These are phyloP conservation scores for Steatornis caripensis DNA, from an alignment of 2,113 vertebrate species.

Conservation along the genomic window DNA sequence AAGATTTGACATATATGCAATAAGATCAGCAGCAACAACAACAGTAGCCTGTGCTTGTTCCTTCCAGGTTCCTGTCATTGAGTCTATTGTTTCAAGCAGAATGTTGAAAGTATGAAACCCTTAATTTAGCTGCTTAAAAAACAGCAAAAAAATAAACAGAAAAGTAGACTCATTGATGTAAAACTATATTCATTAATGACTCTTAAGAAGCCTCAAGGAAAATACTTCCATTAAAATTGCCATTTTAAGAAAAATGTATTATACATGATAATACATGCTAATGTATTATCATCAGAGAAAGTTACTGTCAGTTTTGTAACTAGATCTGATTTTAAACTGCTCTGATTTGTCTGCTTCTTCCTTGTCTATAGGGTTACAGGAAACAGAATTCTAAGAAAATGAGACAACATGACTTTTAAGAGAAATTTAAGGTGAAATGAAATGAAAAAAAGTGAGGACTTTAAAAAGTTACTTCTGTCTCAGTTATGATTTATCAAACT, in stretches of 20 bases:
- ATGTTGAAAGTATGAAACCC: not conserved
- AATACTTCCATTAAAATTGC: not conserved
- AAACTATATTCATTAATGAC: not conserved
- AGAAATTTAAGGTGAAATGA: not conserved
- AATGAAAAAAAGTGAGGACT: not conserved
- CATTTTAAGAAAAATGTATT: not conserved
- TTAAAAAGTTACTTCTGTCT: not conserved
- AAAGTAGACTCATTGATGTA: not conserved
- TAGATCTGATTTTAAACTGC: not conserved
- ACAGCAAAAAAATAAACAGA: not conserved
- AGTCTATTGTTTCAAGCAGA: not conserved
- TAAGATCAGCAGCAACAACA: not conserved
- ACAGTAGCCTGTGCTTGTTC: accelerated
- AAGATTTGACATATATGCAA: not conserved
- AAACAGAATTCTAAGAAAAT: not conserved
- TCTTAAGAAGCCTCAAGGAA: not conserved
- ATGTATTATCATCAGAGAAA: not conserved
- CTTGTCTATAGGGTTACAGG: not conserved
- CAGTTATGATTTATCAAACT: not conserved
- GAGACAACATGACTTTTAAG: not conserved
- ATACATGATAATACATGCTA: not conserved
- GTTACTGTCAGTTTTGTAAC: not conserved
- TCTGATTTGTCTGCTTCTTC: not conserved
- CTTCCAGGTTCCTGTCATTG: not conserved
- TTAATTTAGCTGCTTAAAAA: not conserved